Percentiles rank a stretch among this genome's conserved stretches.
Evolutionary conservation across 1,140 invertebrate species (phyloP).

Genomic region (Stegodyphus dumicola): DNA sequence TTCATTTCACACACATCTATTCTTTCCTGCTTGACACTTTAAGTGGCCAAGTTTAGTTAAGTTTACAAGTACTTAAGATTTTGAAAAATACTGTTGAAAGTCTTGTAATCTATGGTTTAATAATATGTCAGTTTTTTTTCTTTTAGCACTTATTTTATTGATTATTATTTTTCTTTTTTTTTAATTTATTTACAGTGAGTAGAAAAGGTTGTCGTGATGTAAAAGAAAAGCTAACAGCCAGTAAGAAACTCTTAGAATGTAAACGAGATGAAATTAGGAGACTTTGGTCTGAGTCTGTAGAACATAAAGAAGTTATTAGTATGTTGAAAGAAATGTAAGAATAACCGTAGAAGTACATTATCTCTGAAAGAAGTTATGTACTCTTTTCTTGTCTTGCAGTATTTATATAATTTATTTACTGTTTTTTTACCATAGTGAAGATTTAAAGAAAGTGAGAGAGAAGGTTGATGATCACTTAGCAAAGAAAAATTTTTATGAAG

Average conservation of each 20-base stretch:
- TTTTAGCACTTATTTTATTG: neutral
- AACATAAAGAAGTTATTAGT: conserved; percentile 89
- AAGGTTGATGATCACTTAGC: conserved; percentile 77
- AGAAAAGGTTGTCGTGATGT: conserved; percentile 85
- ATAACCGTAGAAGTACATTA: neutral
- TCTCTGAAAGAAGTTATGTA: neutral
- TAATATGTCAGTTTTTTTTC: neutral
- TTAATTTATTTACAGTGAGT: conserved; percentile 71
- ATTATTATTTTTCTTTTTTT: conserved; percentile 52
- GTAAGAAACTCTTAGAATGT: conserved; percentile 89
- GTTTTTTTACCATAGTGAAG: conserved; percentile 75
- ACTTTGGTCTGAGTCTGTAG: conserved; percentile 90
- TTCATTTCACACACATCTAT: too few relatives aligned
- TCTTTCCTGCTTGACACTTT: too few relatives aligned
- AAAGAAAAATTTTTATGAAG: conserved; percentile 86
- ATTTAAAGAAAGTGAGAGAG: conserved; percentile 81
- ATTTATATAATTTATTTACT: conserved; percentile 30
- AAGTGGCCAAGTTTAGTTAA: too few relatives aligned
- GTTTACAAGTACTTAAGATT: too few relatives aligned
- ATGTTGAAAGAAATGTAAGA: conserved; percentile 83
- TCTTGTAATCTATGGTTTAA: neutral
- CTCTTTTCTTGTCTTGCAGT: neutral
- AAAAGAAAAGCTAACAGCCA: conserved; percentile 89
- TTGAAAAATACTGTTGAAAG: neutral
- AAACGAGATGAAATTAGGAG: conserved; percentile 92